Percentiles rank a stretch among this genome's conserved stretches.
phyloP scores from a whole-genome alignment of 2,888 invertebrate species.

The Euproctis similis region DNA sequence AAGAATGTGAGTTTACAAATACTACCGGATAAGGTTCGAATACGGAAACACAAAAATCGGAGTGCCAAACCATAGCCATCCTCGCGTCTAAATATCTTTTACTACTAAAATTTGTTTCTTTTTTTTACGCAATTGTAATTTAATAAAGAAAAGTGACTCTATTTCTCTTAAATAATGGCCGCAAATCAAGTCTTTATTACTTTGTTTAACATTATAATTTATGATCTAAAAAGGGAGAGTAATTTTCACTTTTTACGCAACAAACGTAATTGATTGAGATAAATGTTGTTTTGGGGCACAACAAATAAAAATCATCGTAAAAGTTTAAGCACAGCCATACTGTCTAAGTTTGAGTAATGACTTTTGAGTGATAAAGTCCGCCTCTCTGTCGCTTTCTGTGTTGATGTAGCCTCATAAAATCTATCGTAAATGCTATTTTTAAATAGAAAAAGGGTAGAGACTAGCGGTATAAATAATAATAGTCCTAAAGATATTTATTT shows the following conservation, averaged over 20 bases:
- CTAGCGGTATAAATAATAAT: constrained; percentile 6
- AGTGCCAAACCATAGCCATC: too few relatives aligned
- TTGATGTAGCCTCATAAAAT: constrained; percentile 2
- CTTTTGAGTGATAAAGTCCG: constrained; percentile 4
- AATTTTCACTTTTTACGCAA: constrained; percentile 25
- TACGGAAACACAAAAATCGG: too few relatives aligned
- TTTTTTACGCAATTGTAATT: constrained; percentile 1
- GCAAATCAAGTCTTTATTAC: constrained; percentile 29
- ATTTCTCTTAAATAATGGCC: constrained; percentile 34
- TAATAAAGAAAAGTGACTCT: constrained; percentile 3
- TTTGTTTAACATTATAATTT: constrained; percentile 30
- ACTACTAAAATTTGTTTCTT: neutral
- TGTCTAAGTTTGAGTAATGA: constrained; percentile 4
- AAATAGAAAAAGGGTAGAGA: constrained; percentile 6
- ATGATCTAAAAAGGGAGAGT: constrained; percentile 27
- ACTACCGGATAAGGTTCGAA: too few relatives aligned
- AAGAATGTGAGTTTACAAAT: too few relatives aligned
- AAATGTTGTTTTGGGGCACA: constrained; percentile 9
- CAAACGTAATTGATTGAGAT: constrained; percentile 27
- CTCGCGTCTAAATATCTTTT: too few relatives aligned
- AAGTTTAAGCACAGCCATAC: constrained; percentile 5
- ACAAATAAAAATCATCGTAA: constrained; percentile 6
- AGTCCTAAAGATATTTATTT: too few relatives aligned
- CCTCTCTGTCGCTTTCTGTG: too few relatives aligned
- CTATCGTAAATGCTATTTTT: constrained; percentile 2